These are phyloP conservation scores for Tiaroga cobitis DNA, from an alignment of 2,797 vertebrate species.

Conservation along the genomic window DNA sequence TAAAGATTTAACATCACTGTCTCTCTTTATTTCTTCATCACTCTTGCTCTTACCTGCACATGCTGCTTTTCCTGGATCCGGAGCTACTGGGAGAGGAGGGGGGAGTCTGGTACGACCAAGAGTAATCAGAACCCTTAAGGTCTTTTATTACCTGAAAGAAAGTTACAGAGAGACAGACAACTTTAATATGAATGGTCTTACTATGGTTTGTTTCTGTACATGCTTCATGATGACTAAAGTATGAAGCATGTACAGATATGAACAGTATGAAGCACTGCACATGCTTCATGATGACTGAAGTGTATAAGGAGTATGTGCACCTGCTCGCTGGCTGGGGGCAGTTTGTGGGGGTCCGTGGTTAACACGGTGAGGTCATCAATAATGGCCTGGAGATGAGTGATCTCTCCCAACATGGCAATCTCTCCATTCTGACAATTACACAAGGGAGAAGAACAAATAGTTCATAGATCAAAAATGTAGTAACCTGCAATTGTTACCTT, in stretches of 20 bases:
- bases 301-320: conserved; percentile 66
- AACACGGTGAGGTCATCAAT: conserved; percentile 94
- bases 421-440: conserved; percentile 85
- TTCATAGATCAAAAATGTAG: background rate
- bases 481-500: too few relatives aligned
- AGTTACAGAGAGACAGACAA: conserved; percentile 39
- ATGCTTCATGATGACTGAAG: background rate
- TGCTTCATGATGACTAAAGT: background rate
- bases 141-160: conserved; percentile 91
- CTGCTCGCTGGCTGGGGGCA: conserved; percentile 96
- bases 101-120: conserved; percentile 97
- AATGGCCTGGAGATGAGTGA: conserved; percentile 97
- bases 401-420: conserved; percentile 97
- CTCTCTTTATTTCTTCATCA: conserved; percentile 13
- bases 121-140: conserved; percentile 96
- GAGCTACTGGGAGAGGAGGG: conserved; percentile 95
- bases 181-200: background rate
- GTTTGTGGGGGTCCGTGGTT: conserved; percentile 93
- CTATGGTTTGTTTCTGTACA: background rate
- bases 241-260: too few relatives aligned
- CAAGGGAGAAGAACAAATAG: background rate
- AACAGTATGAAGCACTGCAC: background rate
- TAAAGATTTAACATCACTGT: background rate
- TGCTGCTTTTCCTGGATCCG: conserved; percentile 95
- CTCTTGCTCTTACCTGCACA: conserved; percentile 87